Evolutionary conservation across 2,797 vertebrate species (phyloP), one percentile per base, ranked within the genome.

Genomic region (Pseudotriccus pelzelni): DNA sequence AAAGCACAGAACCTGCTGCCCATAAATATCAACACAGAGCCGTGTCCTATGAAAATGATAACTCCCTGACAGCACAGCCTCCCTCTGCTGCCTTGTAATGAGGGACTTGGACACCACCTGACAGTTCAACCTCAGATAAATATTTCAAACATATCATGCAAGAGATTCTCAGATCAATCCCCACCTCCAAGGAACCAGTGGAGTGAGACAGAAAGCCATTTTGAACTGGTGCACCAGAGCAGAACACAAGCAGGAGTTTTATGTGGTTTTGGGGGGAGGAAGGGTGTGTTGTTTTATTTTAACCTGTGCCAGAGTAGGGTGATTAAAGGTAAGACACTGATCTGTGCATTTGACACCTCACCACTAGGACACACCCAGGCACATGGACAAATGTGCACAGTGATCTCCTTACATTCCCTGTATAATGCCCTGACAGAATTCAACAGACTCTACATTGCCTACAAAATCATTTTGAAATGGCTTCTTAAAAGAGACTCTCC

Each of bases 141-240:
- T 97, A 97, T 97, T 97, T 97, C 95, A 97, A 91, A 97, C 94
- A 64, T 86, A 96, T 49, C 96, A 95, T 97, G 92, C 93, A 97
- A 97, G 94, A 97, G 96, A 97, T 97, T 97, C 97, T 94, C 87
- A 97, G 97, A 97, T 97, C 97, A 97, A 93, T 96, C 94, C 87
- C 80, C 76, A 96, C 95, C 96, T 96, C 95, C 94, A 91, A 53
- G 92, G 97, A 97, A 84, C 49, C 93, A 95, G 53, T 59, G 87
- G 76, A 88, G 88, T 81, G 95, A 97, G 92, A 93, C 94, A 90
- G 89, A 96, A 97, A 97, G 93, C 93, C 96, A 97, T 95, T 97
- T 84, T 91, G 84, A 95, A 93, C 73, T 39, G 90, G 75, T 1
- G 68, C 92, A 96, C 64, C 84, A 90, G 90, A 97, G 91, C 59